Evolutionary conservation across 2,797 vertebrate genomes (phyloP), one percentile per base, ranked within the genome.

Genomic region (Scyliorhinus canicula): DNA sequence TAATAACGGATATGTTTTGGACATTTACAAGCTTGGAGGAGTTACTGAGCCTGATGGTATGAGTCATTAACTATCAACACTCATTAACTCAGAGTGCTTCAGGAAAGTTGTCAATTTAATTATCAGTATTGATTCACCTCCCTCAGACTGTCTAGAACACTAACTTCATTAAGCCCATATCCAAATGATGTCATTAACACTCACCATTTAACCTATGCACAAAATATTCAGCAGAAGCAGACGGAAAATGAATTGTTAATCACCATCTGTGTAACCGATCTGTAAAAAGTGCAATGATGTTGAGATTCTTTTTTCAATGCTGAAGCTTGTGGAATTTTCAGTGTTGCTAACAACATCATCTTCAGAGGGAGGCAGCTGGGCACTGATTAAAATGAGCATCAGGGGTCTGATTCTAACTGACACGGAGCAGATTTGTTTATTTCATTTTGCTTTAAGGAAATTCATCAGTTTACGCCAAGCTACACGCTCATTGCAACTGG

Each of bases 1-100:
- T 67, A 24, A 47, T 40, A 93, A 26, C 26, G 60, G 57, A 67
- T 44, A 69, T 47, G 44, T 67, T 93, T 67, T 93, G 21, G 35
- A 65, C 60, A 93, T 93, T 93, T 93, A 67, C 60, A 93, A 93
- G 90, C n/a, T 65, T 93, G 60, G 90, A 63, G 90, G 60, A 93
- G 63, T 47, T 65, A 93, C 21, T 88, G 52, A 88, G 85, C 11
- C 52, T 28, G 28, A 55, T 82, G 79, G 79, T 24, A 82, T 82
- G 79, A 82, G 79, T 47, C 79, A 55, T 86, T 55, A 86, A 31
- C 50, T 55, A 55, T 86, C 50, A 86, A 86, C 84, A 55, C 26
- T 52, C 84, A 86, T 86, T 86, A 86, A 86, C 84, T 86, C 84
- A 35, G 50, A 50, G 47, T 52, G 84, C 84, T 52, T 50, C 84